These are phyloP conservation scores for Hydrotaea diabolus DNA, from an alignment of 2,888 invertebrate genomes.

Conservation along the genomic window DNA sequence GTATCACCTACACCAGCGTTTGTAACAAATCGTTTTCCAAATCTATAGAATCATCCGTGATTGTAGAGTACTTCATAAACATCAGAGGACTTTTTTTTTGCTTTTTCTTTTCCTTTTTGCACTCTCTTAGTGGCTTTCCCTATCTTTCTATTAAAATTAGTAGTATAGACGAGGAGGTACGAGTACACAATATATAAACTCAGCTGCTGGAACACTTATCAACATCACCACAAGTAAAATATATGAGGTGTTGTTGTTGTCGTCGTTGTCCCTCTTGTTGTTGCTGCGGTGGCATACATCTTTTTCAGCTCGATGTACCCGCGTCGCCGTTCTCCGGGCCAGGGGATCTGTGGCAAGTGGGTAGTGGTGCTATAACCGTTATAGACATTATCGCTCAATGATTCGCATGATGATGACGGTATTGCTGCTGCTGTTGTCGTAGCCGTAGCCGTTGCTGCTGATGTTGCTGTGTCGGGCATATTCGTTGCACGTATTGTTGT, in stretches of 20 bases:
- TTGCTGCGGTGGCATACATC: conserved; percentile 24
- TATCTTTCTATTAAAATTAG: neutral
- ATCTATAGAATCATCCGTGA: neutral
- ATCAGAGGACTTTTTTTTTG: neutral
- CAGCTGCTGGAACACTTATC: conserved; percentile 49
- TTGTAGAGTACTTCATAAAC: neutral
- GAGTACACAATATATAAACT: conserved; percentile 6
- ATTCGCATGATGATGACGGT: conserved; percentile 40
- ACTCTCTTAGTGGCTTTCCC: too few relatives aligned
- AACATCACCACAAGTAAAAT: conserved; percentile 51
- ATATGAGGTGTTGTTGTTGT: conserved; percentile 45
- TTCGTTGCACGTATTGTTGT: conserved; percentile 70
- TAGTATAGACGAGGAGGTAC: neutral
- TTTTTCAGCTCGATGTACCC: neutral
- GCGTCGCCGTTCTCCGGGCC: neutral
- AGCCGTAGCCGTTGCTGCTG: conserved; percentile 2
- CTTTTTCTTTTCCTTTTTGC: neutral
- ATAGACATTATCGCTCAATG: conserved; percentile 63
- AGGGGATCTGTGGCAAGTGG: neutral
- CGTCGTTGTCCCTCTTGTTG: neutral
- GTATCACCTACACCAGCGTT: too few relatives aligned
- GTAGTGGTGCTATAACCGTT: conserved; percentile 49
- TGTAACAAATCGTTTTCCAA: neutral
- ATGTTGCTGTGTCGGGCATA: conserved; percentile 56
- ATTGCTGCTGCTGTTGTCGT: neutral